These are phyloP conservation scores for Bombylius discolor DNA, from an alignment of 2,888 invertebrate genomes.

Conservation along the genomic window DNA sequence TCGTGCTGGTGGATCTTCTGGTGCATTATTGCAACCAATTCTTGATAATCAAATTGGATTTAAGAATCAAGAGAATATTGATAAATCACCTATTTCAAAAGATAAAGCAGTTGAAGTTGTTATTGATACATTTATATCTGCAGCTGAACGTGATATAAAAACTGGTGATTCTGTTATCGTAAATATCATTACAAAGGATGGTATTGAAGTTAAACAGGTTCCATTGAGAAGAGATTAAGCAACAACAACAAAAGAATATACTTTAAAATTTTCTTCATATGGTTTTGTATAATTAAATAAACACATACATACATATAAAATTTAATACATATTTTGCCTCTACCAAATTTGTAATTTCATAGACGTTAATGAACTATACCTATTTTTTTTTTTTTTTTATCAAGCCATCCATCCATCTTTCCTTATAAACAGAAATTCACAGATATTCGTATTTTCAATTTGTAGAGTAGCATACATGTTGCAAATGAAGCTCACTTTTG, in stretches of 20 bases:
- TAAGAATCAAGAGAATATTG: slow-evolving; percentile 59
- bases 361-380: too few species aligned
- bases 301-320: too few species aligned
- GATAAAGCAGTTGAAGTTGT: slow-evolving; percentile 75
- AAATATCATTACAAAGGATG: slow-evolving; percentile 77
- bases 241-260: not conserved
- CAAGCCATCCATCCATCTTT: too few species aligned
- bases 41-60: slow-evolving; percentile 92
- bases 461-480: too few species aligned
- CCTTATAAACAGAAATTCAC: too few species aligned
- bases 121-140: slow-evolving; percentile 94
- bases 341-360: too few species aligned
- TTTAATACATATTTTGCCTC: not conserved
- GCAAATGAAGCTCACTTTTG: too few species aligned
- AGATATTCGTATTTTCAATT: too few species aligned
- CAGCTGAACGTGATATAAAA: slow-evolving; percentile 94
- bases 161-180: slow-evolving; percentile 87
- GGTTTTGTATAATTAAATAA: not conserved
- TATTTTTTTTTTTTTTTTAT: too few species aligned
- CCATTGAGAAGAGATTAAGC: slow-evolving; percentile 76
- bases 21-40: slow-evolving; percentile 80
- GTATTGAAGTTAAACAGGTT: slow-evolving; percentile 57
- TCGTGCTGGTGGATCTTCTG: slow-evolving; percentile 84
- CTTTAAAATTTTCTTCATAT: too few species aligned
- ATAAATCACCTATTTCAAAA: slow-evolving; percentile 48